Conservation (phyloP, 2,888 invertebrate species). For the Parascotia fuliginaria region DNA sequence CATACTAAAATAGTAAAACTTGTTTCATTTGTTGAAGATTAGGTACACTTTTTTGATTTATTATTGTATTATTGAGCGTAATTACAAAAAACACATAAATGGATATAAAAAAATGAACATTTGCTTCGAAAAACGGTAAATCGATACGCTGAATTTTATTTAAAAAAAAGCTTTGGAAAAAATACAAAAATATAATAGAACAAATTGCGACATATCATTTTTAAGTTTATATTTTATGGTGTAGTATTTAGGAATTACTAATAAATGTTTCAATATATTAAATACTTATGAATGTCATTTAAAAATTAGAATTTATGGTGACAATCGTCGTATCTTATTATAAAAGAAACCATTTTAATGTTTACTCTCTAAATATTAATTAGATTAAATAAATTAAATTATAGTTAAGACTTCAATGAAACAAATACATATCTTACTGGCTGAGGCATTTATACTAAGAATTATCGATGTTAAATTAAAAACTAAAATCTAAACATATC, state of each 20-base stretch:
- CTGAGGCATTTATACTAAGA: slow-evolving; percentile 83
- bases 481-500: slow-evolving; percentile 59
- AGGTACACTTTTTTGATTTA: not conserved
- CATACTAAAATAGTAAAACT: slow-evolving; percentile 9
- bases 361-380: slow-evolving; percentile 69
- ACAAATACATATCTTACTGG: slow-evolving; percentile 83
- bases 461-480: slow-evolving; percentile 71
- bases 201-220: slow-evolving; percentile 54
- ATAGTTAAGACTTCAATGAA: slow-evolving; percentile 76
- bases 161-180: slow-evolving; percentile 48
- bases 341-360: slow-evolving; percentile 56
- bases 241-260: slow-evolving; percentile 39
- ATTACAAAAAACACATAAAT: slow-evolving; percentile 50
- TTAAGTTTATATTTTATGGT: slow-evolving; percentile 53
- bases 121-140: slow-evolving; percentile 74
- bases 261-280: slow-evolving; percentile 60
- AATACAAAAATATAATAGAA: slow-evolving; percentile 52
- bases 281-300: slow-evolving; percentile 67
- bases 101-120: slow-evolving; percentile 50
- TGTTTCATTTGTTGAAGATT: slow-evolving; percentile 8
- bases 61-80: slow-evolving; percentile 32
- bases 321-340: slow-evolving; percentile 52
- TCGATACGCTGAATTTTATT: slow-evolving; percentile 67
- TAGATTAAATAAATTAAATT: slow-evolving; percentile 49
- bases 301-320: slow-evolving; percentile 42